Evolutionary conservation across 2,797 vertebrate species (phyloP), one percentile per base, ranked within the genome.

Genomic region (Liparis tanakae): DNA sequence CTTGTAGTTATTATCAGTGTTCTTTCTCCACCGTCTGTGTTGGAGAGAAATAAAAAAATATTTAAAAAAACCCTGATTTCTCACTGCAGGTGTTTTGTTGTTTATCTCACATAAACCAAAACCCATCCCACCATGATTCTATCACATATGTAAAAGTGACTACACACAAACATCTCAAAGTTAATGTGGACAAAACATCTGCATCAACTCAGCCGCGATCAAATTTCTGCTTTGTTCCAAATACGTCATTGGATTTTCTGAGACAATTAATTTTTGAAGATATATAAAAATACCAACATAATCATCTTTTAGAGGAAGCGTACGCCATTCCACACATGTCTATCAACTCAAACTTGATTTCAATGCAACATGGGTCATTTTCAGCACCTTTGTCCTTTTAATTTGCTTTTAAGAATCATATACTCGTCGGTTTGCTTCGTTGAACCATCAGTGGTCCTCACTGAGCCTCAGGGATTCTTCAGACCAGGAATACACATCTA

Each of bases 341-440:
- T 57, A 59, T 79, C 55, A 68, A 72, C 67, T 78, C 36, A 46
- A 72, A 75, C 55, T 68, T 8, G 6, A 83, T 80, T 84, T 72
- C 72, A 82, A 79, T 33, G 58, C 82, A 86, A 76, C 78, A 76
- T 60, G 70, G 88, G 66, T 75, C 85, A 74, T 80, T 74, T 85
- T 67, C 46, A 88, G 77, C 86, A 88, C 64, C 80, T 60, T 90
- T 70, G 71, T 67, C 67, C 58, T 81, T 86, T 90, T 86, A 87
- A 89, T 88, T 78, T 41, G 58, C 72, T 76, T 80, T 82, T 68
- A 84, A 84, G 90, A 87, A 85, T 79, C 63, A 76, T 84, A 84
- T 78, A 78, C 84, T 80, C 71, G 55, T 73, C 14, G 6, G 63
- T 82, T 78, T 78, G 30, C 62, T 58, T 85, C 70, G 67, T 70